Base-by-base conservation (phyloP, 64 coral and sea anemone genomes). In the Stylophora pistillata region DNA sequence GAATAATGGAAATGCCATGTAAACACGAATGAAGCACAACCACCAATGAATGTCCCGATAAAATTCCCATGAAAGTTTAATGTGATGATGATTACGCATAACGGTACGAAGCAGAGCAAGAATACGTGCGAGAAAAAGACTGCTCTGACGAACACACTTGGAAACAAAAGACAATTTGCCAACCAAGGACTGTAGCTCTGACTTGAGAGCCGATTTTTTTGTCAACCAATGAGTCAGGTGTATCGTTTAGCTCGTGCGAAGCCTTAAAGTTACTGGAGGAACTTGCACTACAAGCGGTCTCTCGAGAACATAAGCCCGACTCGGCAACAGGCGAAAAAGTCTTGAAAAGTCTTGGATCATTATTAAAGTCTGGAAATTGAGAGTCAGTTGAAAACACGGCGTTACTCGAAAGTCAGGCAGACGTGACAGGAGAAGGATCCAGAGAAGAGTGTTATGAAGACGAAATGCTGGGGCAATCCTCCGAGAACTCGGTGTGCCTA, bases 41-140 rank as follows among this genome's bases (percentile, higher is more conserved):
- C 87, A 89, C 74, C 74, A 89, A 25, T 33, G 17, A 65, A 89
- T 60, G 75, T 89, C 87, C 68, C 79, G 78, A 15, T 23, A 47
- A 71, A 88, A 88, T 20, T 72, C 73, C 55, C 10, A 31, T 12
- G 55, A 41, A 14, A 88, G 32, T 2, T 30, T 23, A 41, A 63
- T 30, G 25, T 28, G 74, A 30, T 89, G 87, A 89, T 89, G 76
- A 71, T 88, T 79, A 59, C 65, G 86, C 4, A 77, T 75, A 18
- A 88, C 20, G 26, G 55, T 33, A 23, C 63, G 57, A 33, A 89
- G 61, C 20, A 79, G 53, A 4, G 78, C 28, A 63, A 89, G 10
- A 56, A 80, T 70, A 0, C 53, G 32, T 29, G 33, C 71, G 26
- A 89, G 57, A 80, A 89, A 89, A 13, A 80, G 28, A 23, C 60